These are phyloP conservation scores for Aplocera efformata DNA, from an alignment of 2,888 invertebrate species.

Conservation along the genomic window DNA sequence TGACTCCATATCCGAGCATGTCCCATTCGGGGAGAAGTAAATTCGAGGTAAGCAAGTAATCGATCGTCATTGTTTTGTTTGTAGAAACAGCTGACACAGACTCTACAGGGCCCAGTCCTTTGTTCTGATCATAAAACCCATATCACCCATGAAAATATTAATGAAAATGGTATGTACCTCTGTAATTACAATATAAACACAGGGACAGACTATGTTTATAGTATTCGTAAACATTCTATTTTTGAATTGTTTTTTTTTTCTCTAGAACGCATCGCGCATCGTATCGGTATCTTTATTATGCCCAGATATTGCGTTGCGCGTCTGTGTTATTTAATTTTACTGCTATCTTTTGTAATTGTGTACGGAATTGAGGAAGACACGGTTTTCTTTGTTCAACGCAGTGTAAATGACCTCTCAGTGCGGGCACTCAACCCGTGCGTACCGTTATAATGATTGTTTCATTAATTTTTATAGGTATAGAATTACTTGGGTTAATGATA, in stretches of 20 bases:
- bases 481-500: slow-evolving; percentile 1
- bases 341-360: slow-evolving; percentile 25
- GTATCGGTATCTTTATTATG: slow-evolving; percentile 1
- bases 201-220: slow-evolving; percentile 28
- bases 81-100: slow-evolving; percentile 83
- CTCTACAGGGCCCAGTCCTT: slow-evolving; percentile 12
- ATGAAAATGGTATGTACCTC: slow-evolving; percentile 1
- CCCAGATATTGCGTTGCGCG: slow-evolving; percentile 24
- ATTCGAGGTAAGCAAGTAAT: slow-evolving; percentile 80
- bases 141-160: background rate
- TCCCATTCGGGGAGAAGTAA: slow-evolving; percentile 83
- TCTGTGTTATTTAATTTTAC: slow-evolving; percentile 22
- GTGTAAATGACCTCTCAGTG: slow-evolving; percentile 52
- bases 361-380: slow-evolving; percentile 24
- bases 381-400: slow-evolving; percentile 45
- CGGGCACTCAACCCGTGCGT: slow-evolving; percentile 49
- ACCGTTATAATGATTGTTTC: slow-evolving; percentile 51
- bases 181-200: slow-evolving; percentile 1
- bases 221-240: slow-evolving; percentile 37
- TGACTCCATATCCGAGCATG: slow-evolving; percentile 78
- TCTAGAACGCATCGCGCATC: slow-evolving; percentile 3
- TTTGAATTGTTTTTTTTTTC: slow-evolving; percentile 36
- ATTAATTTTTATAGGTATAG: slow-evolving; percentile 23
- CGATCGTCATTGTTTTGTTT: slow-evolving; percentile 60
- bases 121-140: slow-evolving; percentile 1